A percentile compares a stretch with the other conserved stretches of the same genome.
Evolutionary conservation across 2,888 invertebrate genomes (phyloP).

Genomic region (Spialia ferax): DNA sequence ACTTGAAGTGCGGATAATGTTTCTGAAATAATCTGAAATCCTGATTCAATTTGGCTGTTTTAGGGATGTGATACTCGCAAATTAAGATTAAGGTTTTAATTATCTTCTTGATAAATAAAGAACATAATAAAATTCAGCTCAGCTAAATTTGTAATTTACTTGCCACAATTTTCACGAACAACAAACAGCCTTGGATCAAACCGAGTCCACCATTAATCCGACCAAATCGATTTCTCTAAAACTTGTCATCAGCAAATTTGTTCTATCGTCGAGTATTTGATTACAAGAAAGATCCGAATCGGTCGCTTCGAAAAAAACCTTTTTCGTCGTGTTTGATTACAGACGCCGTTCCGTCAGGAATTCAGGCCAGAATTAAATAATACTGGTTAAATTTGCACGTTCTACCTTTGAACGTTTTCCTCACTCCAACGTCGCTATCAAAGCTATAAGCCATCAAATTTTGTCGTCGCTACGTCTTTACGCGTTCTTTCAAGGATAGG

Average conservation of each 20-base stretch:
- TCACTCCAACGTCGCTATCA: slow-evolving; percentile 64
- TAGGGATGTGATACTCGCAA: no score
- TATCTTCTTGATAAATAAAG: not conserved
- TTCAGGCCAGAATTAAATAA: slow-evolving; percentile 37
- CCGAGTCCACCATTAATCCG: slow-evolving; percentile 1
- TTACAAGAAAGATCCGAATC: slow-evolving; percentile 39
- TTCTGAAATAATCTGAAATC: no score
- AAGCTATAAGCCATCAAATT: slow-evolving; percentile 80
- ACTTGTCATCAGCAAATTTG: slow-evolving; percentile 21
- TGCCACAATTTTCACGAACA: not conserved
- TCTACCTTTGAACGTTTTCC: slow-evolving; percentile 53
- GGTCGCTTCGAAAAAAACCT: slow-evolving; percentile 18
- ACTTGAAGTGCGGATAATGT: no score
- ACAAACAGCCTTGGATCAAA: not conserved
- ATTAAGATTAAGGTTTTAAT: not conserved
- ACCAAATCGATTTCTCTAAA: slow-evolving; percentile 23
- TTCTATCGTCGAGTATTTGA: slow-evolving; percentile 18
- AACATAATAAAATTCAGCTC: not conserved
- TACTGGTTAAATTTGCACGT: slow-evolving; percentile 32
- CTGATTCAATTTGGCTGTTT: no score
- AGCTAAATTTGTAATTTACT: not conserved
- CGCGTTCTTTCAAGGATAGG: slow-evolving; percentile 70
- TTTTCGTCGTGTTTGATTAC: slow-evolving; percentile 30
- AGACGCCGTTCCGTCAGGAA: slow-evolving; percentile 39
- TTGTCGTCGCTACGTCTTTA: slow-evolving; percentile 69